Conservation (phyloP, 2,888 invertebrate genomes). For the Luperina testacea region DNA sequence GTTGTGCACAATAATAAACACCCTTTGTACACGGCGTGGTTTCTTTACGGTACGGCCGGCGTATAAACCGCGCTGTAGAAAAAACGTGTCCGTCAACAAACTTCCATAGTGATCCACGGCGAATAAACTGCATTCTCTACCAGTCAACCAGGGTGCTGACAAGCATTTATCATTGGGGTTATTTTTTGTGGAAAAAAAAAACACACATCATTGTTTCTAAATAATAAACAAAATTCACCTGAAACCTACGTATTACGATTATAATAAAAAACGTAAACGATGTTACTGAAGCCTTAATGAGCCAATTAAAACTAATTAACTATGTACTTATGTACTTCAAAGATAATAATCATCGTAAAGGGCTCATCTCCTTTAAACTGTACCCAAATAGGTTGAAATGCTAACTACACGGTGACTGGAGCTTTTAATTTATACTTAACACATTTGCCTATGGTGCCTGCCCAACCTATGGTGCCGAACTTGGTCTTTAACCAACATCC, state of each 20-base stretch:
- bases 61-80: too few species aligned
- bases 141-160: too few species aligned
- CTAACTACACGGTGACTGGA: background rate
- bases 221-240: background rate
- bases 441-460: too few species aligned
- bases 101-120: too few species aligned
- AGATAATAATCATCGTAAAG: slow-evolving; percentile 28
- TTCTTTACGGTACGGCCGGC: too few species aligned
- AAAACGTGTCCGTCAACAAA: too few species aligned
- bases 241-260: slow-evolving; percentile 1
- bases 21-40: too few species aligned
- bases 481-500: too few species aligned
- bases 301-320: slow-evolving; percentile 50
- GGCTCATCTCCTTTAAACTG: background rate
- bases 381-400: background rate
- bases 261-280: slow-evolving; percentile 14
- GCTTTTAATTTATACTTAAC: background rate
- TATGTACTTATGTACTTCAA: background rate
- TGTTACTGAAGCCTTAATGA: slow-evolving; percentile 39
- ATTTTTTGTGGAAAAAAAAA: background rate
- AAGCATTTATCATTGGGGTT: background rate
- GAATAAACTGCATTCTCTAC: too few species aligned
- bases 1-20: too few species aligned
- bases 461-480: too few species aligned
- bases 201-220: background rate